Evolutionary conservation across 53 echinoderm and acorn worm genomes (phyloP).

Genomic region (Actinopyga echinites): DNA sequence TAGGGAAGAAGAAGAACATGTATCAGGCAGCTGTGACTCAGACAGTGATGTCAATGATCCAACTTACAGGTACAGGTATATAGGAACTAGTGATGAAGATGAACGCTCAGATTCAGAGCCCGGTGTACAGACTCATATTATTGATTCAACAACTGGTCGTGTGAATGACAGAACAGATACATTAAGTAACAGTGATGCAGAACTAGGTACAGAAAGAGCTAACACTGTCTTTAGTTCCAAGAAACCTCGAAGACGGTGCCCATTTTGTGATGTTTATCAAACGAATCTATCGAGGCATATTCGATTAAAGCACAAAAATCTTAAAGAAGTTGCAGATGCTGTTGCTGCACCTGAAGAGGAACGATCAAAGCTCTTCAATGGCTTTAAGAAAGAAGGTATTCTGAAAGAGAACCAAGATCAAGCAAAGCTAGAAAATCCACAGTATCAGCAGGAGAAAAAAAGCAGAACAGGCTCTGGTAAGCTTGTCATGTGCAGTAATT

Average conservation of each 20-base stretch:
- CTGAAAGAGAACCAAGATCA: constrained; percentile 23
- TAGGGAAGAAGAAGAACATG: too few species aligned
- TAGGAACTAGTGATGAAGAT: too few species aligned
- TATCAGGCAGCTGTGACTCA: too few species aligned
- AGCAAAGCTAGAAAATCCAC: constrained; percentile 6
- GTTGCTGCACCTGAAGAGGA: not conserved
- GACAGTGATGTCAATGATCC: too few species aligned
- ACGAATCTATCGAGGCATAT: constrained; percentile 19
- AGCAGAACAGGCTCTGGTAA: constrained; percentile 1
- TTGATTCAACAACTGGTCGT: too few species aligned
- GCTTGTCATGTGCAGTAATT: constrained; percentile 34
- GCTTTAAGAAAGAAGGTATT: constrained; percentile 28
- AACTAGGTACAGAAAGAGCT: too few species aligned
- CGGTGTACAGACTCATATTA: too few species aligned
- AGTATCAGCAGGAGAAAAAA: constrained; percentile 38
- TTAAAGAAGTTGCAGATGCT: constrained; percentile 12
- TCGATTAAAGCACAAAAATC: constrained; percentile 4
- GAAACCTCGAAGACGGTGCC: constrained; percentile 19
- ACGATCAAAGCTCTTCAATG: not conserved
- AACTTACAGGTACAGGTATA: too few species aligned
- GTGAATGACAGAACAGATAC: constrained; percentile 11
- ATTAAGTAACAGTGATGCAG: too few species aligned
- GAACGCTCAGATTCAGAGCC: too few species aligned
- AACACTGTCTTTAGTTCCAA: not conserved
- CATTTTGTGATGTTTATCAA: constrained; percentile 15